These are phyloP conservation scores for Amiota mariae DNA, from an alignment of 2,888 invertebrate species.

Conservation along the genomic window DNA sequence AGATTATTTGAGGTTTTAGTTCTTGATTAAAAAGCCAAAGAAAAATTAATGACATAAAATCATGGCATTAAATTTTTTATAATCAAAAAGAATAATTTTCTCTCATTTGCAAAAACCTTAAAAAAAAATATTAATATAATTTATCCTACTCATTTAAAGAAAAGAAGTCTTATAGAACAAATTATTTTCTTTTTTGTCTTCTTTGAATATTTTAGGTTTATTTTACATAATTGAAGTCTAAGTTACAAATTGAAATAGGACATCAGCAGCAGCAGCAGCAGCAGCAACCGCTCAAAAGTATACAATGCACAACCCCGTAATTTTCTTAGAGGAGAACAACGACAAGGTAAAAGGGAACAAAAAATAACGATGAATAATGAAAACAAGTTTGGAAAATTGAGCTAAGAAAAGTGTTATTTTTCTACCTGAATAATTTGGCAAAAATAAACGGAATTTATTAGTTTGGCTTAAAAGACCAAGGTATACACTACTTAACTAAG, in stretches of 20 bases:
- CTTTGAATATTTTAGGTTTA: slow-evolving; percentile 48
- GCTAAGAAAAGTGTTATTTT: slow-evolving; percentile 18
- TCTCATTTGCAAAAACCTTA: too few species aligned
- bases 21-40: too few species aligned
- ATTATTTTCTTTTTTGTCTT: background rate
- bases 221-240: slow-evolving; percentile 46
- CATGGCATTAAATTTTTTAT: too few species aligned
- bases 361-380: background rate
- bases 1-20: too few species aligned
- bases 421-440: slow-evolving; percentile 1
- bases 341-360: background rate
- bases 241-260: slow-evolving; percentile 19
- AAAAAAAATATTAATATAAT: too few species aligned
- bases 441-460: too few species aligned
- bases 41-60: too few species aligned
- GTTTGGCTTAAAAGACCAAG: too few species aligned
- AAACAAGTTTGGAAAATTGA: background rate
- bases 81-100: too few species aligned
- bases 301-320: slow-evolving; percentile 16
- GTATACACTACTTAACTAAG: too few species aligned
- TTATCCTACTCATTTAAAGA: too few species aligned
- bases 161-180: too few species aligned
- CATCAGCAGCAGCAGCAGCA: background rate
- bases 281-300: slow-evolving; percentile 16
- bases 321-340: background rate